These are phyloP conservation scores for Tetramorium parvispinum DNA, from an alignment of 1,140 invertebrate genomes.

Conservation along the genomic window DNA sequence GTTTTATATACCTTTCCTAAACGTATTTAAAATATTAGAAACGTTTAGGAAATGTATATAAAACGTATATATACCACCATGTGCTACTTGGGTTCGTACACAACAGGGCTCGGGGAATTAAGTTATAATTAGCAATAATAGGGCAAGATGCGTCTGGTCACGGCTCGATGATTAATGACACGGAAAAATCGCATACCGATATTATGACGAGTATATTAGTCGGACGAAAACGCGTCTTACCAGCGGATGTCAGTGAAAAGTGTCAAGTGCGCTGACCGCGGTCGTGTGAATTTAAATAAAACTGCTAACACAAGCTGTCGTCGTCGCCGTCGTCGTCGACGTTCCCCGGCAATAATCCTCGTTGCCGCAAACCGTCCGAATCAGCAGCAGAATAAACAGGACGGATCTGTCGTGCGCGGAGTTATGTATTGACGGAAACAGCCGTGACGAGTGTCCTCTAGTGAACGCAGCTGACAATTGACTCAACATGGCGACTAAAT, in stretches of 20 bases:
- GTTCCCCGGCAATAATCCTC: neutral
- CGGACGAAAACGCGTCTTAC: neutral
- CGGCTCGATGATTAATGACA: conserved; percentile 2
- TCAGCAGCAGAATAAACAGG: neutral
- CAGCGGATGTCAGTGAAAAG: neutral
- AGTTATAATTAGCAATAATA: conserved; percentile 28
- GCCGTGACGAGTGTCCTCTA: neutral
- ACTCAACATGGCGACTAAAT: neutral
- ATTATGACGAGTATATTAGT: conserved; percentile 20
- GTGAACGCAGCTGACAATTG: neutral
- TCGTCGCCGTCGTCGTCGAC: too few relatives aligned
- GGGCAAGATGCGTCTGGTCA: neutral
- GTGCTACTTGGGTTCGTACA: neutral
- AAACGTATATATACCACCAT: too few relatives aligned
- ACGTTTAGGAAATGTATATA: too few relatives aligned
- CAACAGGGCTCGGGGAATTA: neutral
- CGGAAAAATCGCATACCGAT: conserved; percentile 9
- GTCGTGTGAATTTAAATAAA: neutral
- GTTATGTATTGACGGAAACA: neutral
- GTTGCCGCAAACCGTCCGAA: neutral
- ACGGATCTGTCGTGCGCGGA: neutral
- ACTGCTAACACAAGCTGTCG: neutral
- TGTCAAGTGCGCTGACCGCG: neutral
- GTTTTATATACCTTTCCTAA: too few relatives aligned
- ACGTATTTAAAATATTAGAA: too few relatives aligned